Base-by-base conservation (phyloP, 2,797 vertebrate species). In the Hoplostethus mediterraneus region DNA sequence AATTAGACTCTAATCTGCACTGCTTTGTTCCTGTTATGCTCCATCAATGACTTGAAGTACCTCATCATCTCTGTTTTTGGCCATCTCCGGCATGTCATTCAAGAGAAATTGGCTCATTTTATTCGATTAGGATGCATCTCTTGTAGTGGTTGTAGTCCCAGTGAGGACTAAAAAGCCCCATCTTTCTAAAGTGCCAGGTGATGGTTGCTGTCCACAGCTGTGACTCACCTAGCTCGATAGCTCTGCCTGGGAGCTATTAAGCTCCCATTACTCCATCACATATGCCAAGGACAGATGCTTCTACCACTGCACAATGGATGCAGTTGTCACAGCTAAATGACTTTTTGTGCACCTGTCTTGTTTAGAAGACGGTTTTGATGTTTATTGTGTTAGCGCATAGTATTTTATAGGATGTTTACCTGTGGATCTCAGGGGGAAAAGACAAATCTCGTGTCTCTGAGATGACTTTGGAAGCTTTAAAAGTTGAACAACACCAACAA, bases 221-320 rank as follows among this genome's bases (percentile, higher is more conserved):
- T 77, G 77, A 86, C 69, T 88, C 88, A 83, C 78, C 77, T 73
- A 73, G 71, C 69, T 79, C 74, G 76, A 73, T 58, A 75, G 85
- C 72, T 59, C 82, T 33, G 67, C 81, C 48, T 70, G 66, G 79
- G 62, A 79, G 83, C 80, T 55, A 83, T 91, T 84, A 87, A 75
- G 79, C 67, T 85, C 67, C 80, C 67, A 84, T 89, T 89, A 83
- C 66, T 72, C 63, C 68, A 70, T 88, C 76, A 69, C 78, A 84
- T 79, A 75, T 75, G 65, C 61, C 1, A 25, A 47, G 67, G 67
- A 83, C 86, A 87, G 86, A 87, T 88, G 84, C 77, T 79, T 67
- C 73, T 44, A 63, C 51, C 14, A 16, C 76, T 57, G 51, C 74
- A 83, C 81, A 86, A 73, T 62, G 63, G 64, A 28, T 25, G 44